Base-by-base conservation (phyloP, 2,113 vertebrate genomes). In the Odobenus rosmarus region DNA sequence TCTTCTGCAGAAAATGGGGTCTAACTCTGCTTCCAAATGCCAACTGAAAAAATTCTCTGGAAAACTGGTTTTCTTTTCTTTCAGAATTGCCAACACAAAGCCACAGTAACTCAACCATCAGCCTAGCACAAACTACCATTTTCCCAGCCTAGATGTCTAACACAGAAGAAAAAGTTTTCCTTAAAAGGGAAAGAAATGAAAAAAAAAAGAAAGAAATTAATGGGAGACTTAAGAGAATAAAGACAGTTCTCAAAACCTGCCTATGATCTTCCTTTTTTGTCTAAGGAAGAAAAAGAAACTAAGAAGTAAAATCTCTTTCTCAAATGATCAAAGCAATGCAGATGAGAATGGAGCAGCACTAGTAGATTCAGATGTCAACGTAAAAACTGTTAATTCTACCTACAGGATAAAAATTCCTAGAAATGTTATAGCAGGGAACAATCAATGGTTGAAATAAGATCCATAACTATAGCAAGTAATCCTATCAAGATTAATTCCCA, bases 401-500 rank as follows among this genome's bases (percentile, higher is more conserved):
- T 59, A 64, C 3, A 67, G 49, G 19, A 93, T 76, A 93, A 96
- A 96, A 88, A 76, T 83, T 64, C 36, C 89, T 88, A 46, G 16
- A 39, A 87, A 51, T 14, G 13, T 36, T 49, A 82, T 1, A 62
- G 28, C 61, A 82, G 13, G n/a, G 8, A 81, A 74, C 12, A 82
- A 74, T n/a, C 28, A 88, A 15, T 6, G 72, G 18, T 18, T n/a
- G 21, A 89, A 89, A 42, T 93, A 59, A 93, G 55, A 89, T 8
- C 36, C 49, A 77, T 36, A 83, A 87, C 21, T 26, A 19, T 23
- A 9, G 46, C 42, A 86, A 81, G 46, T n/a, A 84, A 69, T 77
- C 33, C 71, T 57, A 49, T 55, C 57, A 67, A 57, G 39, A 81
- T 39, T 49, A 67, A 74, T 76, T 39, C 19, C 53, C n/a, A 49